Base-by-base conservation (phyloP, 2,113 vertebrate genomes). In the Xyliphius kryptos region DNA sequence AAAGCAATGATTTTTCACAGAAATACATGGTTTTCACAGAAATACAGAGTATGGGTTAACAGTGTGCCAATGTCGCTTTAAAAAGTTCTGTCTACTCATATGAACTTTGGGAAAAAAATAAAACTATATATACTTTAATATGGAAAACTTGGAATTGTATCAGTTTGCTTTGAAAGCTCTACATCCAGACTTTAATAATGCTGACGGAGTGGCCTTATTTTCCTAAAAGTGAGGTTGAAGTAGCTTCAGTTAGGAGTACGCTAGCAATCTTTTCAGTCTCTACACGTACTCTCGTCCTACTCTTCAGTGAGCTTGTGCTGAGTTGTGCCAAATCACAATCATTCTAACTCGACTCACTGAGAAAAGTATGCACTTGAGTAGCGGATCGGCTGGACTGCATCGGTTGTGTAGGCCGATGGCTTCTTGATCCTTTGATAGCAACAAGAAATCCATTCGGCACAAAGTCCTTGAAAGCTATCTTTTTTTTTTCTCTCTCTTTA, bases 301-400 rank as follows among this genome's bases (percentile, higher is more conserved):
- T 57, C 20, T 65, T 48, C 57, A 56, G 40, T 13, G 10, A 37
- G 49, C 15, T 63, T 19, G 22, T 50, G 22, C 47, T 47, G 22
- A 19, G 51, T 36, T 40, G 61, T 61, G 7, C 36, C 53, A 69
- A 69, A 58, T 50, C 37, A 69, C 60, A 69, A 52, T 69, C 36
- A 63, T 69, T 52, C 46, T 6, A 55, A 14, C 17, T 50, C 20
- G 8, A 12, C 51, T 49, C 46, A 11, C 9, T 1, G 46, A 50
- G 44, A 19, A 69, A 50, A 62, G 22, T 14, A 64, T 22, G 55
- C 51, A 47, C 61, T 64, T 11, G 11, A 47, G 20, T 36, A 26
- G 61, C 36, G 61, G 15, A 47, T 55, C 16, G 13, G 16, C 20
- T 41, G 60, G 19, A 52, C 20, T 3, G 20, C 48, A n/a, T 15